Evolutionary conservation across 2,888 invertebrate genomes (phyloP).

Genomic region (Synanthedon myopaeformis): DNA sequence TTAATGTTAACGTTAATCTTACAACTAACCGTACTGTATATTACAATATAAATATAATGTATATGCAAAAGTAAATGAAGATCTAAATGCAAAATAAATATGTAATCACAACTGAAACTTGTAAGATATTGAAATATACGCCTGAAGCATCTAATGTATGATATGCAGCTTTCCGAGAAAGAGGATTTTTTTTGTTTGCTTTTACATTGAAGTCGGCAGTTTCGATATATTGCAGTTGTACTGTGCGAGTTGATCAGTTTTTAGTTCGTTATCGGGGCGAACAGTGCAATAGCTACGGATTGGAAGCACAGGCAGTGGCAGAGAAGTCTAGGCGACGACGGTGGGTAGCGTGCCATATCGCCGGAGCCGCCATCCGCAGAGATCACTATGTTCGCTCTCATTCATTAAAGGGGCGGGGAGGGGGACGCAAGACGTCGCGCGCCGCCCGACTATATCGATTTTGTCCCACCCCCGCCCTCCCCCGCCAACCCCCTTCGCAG

Average conservation of each 20-base stretch:
- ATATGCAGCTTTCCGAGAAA: background rate
- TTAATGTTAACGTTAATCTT: too few species aligned
- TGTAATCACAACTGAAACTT: too few species aligned
- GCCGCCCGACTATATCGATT: slow-evolving; percentile 69
- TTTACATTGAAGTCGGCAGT: slow-evolving; percentile 1
- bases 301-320: slow-evolving; percentile 16
- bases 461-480: slow-evolving; percentile 53
- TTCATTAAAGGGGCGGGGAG: slow-evolving; percentile 62
- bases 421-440: slow-evolving; percentile 65
- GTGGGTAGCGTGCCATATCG: slow-evolving; percentile 40
- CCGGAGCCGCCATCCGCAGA: slow-evolving; percentile 58
- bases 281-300: slow-evolving; percentile 21
- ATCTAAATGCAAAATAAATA: too few species aligned
- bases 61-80: too few species aligned
- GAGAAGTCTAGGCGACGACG: slow-evolving; percentile 31
- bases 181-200: background rate
- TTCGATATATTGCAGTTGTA: slow-evolving; percentile 14
- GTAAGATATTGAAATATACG: background rate
- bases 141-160: background rate
- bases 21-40: too few species aligned
- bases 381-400: slow-evolving; percentile 67
- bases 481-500: slow-evolving; percentile 47
- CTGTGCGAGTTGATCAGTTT: slow-evolving; percentile 29
- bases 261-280: slow-evolving; percentile 35
- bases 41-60: too few species aligned